These are phyloP conservation scores for Tinamus guttatus DNA, from an alignment of 2,113 vertebrate species.

Conservation along the genomic window DNA sequence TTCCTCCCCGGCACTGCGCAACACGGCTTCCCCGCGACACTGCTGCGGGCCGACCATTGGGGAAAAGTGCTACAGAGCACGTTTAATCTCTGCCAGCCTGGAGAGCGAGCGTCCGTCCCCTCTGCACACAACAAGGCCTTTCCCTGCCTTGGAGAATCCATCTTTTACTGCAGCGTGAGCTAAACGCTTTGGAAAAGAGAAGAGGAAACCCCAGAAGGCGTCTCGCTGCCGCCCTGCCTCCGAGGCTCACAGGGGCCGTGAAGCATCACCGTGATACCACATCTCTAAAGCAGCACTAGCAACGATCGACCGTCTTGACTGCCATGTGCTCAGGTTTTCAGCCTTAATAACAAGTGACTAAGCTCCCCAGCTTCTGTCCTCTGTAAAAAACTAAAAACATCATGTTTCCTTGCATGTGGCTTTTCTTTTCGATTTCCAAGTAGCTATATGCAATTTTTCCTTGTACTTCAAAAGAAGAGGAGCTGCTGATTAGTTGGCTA, in stretches of 20 bases:
- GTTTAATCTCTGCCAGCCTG: background rate
- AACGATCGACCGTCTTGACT: background rate
- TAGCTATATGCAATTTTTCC: background rate
- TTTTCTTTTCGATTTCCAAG: background rate
- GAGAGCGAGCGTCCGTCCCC: background rate
- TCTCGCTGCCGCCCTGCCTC: background rate
- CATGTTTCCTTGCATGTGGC: accelerated
- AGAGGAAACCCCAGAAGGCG: background rate
- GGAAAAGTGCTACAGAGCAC: background rate
- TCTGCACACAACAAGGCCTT: accelerated
- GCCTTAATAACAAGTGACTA: accelerated
- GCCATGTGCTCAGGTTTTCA: accelerated
- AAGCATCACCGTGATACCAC: accelerated
- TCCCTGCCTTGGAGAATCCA: background rate
- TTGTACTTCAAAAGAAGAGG: background rate
- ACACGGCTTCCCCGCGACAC: too few relatives aligned
- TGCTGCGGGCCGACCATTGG: too few relatives aligned
- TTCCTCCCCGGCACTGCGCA: background rate
- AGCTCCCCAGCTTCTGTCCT: background rate
- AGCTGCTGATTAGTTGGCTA: background rate
- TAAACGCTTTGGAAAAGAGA: background rate
- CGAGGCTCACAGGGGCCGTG: background rate
- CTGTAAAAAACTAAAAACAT: background rate
- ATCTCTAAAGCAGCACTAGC: background rate
- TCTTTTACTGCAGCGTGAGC: background rate